These are phyloP conservation scores for Euschistus heros DNA, from an alignment of 1,140 invertebrate genomes.

Conservation along the genomic window DNA sequence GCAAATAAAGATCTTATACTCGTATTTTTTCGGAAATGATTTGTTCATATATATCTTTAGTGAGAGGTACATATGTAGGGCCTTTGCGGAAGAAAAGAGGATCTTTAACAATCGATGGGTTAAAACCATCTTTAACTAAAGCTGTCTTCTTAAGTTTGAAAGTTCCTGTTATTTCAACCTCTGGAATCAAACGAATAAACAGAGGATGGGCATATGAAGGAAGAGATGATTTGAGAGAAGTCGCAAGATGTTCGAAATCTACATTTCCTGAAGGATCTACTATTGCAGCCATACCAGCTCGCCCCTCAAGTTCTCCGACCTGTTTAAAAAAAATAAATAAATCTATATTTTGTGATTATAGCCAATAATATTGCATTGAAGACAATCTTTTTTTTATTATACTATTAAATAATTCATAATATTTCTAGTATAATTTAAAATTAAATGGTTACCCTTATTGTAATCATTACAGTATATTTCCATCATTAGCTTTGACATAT, in stretches of 20 bases:
- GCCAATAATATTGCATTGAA: too few species aligned
- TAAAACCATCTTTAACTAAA: conserved; percentile 58
- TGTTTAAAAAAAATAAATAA: conserved; percentile 11
- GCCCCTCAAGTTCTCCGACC: conserved; percentile 59
- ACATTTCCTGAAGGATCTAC: conserved; percentile 61
- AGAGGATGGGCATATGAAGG: conserved; percentile 80
- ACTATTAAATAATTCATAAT: too few species aligned
- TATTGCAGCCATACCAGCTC: conserved; percentile 92
- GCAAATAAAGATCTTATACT: too few species aligned
- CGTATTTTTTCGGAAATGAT: conserved; percentile 36
- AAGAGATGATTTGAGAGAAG: conserved; percentile 55
- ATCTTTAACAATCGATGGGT: conserved; percentile 65
- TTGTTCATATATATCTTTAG: conserved; percentile 41
- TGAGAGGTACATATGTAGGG: conserved; percentile 41
- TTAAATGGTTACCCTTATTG: too few species aligned
- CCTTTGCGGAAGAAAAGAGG: conserved; percentile 53
- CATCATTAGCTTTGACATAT: too few species aligned
- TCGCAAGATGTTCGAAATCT: conserved; percentile 50
- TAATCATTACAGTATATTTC: too few species aligned
- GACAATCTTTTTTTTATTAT: too few species aligned
- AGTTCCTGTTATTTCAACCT: conserved; percentile 81
- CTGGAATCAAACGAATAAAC: conserved; percentile 70
- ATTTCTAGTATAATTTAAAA: too few species aligned
- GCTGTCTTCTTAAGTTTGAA: conserved; percentile 82
- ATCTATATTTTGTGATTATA: too few species aligned